Conservation (phyloP, 2,797 vertebrate genomes). For the Rhyacichthys aspro region DNA sequence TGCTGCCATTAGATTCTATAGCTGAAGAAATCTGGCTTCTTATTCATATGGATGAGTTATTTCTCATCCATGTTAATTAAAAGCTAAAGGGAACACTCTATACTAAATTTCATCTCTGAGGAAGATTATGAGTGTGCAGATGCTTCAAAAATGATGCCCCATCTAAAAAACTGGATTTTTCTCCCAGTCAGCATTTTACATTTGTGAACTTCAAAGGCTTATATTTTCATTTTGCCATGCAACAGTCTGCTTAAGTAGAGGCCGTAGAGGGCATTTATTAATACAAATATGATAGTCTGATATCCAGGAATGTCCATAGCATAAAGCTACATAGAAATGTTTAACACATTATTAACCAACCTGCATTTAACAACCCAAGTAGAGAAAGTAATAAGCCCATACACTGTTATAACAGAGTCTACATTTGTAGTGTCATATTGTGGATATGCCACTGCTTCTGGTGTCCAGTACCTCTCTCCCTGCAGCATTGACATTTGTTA, state of each 20-base stretch:
- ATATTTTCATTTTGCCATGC: neutral
- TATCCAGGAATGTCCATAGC: too few relatives aligned
- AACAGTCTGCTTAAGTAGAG: neutral
- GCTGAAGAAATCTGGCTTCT: too few relatives aligned
- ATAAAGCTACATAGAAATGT: too few relatives aligned
- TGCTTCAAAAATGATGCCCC: neutral
- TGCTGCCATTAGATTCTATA: neutral
- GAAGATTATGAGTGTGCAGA: neutral
- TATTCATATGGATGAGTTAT: too few relatives aligned
- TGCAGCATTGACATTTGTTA: neutral
- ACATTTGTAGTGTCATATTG: too few relatives aligned
- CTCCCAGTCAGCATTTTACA: neutral
- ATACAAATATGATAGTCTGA: neutral
- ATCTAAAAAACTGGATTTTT: too few relatives aligned
- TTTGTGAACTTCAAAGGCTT: conserved; percentile 4
- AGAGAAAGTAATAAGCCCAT: too few relatives aligned
- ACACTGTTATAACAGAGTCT: too few relatives aligned
- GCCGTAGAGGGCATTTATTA: neutral
- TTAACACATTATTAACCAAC: too few relatives aligned
- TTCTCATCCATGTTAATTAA: neutral
- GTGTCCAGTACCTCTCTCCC: too few relatives aligned
- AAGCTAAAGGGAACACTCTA: neutral
- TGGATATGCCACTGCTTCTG: too few relatives aligned
- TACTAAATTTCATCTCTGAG: neutral
- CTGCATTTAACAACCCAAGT: too few relatives aligned